Evolutionary conservation across 2,113 vertebrate genomes (phyloP).

Genomic region (Delphinus delphis): DNA sequence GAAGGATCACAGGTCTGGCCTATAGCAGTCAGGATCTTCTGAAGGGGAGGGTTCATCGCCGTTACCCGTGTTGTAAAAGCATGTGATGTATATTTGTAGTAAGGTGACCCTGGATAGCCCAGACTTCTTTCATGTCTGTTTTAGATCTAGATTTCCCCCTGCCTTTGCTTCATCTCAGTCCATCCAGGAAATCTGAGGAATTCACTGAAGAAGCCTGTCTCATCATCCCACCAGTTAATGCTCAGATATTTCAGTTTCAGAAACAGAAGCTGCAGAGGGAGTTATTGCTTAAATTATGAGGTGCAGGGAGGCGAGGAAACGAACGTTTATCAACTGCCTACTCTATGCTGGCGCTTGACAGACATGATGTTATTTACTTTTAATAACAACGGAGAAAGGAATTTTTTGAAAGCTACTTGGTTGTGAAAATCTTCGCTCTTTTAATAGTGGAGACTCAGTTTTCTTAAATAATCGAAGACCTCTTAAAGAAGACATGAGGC

Average conservation of each 20-base stretch:
- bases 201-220: not conserved
- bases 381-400: not conserved
- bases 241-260: not conserved
- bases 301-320: not conserved
- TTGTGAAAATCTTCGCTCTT: not conserved
- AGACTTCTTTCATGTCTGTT: not conserved
- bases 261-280: not conserved
- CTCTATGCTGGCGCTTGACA: not conserved
- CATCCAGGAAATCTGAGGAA: not conserved
- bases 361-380: not conserved
- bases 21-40: not conserved
- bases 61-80: not conserved
- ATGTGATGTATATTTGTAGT: not conserved
- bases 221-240: not conserved
- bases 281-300: not conserved
- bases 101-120: not conserved
- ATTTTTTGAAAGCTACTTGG: not conserved
- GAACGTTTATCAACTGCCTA: not conserved
- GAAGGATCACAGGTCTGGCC: not conserved
- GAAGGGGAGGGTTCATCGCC: not conserved
- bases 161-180: not conserved
- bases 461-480: not conserved
- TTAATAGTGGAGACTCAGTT: not conserved
- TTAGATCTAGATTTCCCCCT: not conserved
- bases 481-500: not conserved